Base-by-base conservation (phyloP, 2,797 vertebrate genomes). In the Gastrophryne carolinensis region DNA sequence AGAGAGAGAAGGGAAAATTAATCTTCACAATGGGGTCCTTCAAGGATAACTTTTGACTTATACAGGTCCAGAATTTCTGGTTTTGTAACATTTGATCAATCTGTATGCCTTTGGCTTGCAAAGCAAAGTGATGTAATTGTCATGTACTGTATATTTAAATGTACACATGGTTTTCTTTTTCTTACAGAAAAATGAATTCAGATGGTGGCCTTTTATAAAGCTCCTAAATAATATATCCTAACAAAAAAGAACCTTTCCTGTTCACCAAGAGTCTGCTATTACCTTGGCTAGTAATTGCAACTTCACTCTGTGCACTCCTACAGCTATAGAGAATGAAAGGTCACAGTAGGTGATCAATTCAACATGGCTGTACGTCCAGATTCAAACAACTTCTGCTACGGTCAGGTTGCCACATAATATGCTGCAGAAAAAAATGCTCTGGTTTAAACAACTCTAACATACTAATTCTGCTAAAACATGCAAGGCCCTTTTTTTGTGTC, bases 381-480 rank as follows among this genome's bases (percentile, higher is more conserved):
- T 52, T 37, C 62, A 32, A n/a, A 64, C 13, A 64, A 47, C 2
- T n/a, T 41, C 26, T 5, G 47, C 44, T 24, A 17, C 23, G 49
- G 47, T n/a, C 47, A 53, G 12, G 15, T 19, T 35, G 21, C 49
- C 11, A 34, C 21, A 32, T 19, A 13, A 2, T 11, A 35, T 49
- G 52, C 52, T 24, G 21, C 9, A n/a, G 39, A 17, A 5, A 44
- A 6, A 34, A 35, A 50, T 44, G 47, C 23, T 52, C 3, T 21
- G 15, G 1, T 15, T 23, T 35, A 67, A 35, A 8, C 39, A 60
- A 54, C 0, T 65, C 17, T 4, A 29, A 37, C 47, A 54, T 23
- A 15, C 23, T 66, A 58, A 74, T 67, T 49, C 62, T 66, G 72
- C 37, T 66, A 67, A 64, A 64, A 44, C 17, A 23, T 56, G 37